These are phyloP conservation scores for Ectemnius cavifrons DNA, from an alignment of 2,888 invertebrate genomes.

Conservation along the genomic window DNA sequence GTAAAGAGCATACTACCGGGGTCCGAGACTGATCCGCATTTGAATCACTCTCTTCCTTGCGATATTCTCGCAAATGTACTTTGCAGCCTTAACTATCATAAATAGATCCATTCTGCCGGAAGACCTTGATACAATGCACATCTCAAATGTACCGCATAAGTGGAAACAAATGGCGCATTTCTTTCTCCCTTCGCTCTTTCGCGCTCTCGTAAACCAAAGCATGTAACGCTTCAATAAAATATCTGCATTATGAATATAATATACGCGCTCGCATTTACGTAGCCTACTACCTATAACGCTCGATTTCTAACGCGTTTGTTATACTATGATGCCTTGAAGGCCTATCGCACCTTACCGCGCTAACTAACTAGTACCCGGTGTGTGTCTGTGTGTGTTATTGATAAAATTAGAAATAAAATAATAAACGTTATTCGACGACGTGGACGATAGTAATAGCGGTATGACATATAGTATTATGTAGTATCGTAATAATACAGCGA, in stretches of 20 bases:
- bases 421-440: conserved; percentile 67
- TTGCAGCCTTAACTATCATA: conserved; percentile 28
- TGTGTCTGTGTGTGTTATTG: conserved; percentile 57
- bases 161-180: conserved; percentile 24
- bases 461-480: conserved; percentile 52
- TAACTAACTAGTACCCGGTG: conserved; percentile 71
- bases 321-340: conserved; percentile 54
- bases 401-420: conserved; percentile 71
- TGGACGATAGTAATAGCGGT: conserved; percentile 62
- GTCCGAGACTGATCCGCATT: not conserved
- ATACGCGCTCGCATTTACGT: conserved; percentile 50
- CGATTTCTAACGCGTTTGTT: conserved; percentile 42
- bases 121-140: conserved; percentile 12
- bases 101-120: conserved; percentile 33
- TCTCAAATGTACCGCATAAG: conserved; percentile 12
- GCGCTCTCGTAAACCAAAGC: conserved; percentile 30
- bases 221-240: conserved; percentile 61
- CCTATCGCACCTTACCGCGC: conserved; percentile 64
- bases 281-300: conserved; percentile 32
- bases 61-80: conserved; percentile 24
- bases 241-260: conserved; percentile 67
- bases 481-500: conserved; percentile 47
- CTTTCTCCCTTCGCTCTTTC: not conserved
- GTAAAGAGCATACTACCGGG: not conserved
- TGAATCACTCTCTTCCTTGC: not conserved